Conservation (phyloP, 2,888 invertebrate species). For the Laothoe populi region DNA sequence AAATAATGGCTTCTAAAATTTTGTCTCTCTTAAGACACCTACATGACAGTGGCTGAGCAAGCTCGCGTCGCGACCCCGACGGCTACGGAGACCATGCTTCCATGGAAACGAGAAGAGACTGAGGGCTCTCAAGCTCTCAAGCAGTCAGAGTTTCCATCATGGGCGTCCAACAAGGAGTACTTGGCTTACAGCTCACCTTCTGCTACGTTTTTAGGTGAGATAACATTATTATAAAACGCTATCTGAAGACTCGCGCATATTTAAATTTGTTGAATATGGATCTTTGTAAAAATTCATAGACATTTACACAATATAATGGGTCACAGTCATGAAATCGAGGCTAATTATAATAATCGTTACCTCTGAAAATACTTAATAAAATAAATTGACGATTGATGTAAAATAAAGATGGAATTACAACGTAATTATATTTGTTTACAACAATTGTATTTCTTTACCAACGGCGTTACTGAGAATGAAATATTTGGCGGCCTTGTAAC, state of each 20-base stretch:
- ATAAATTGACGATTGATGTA: too few relatives aligned
- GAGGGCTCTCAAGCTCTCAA: constrained; percentile 88
- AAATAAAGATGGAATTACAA: too few relatives aligned
- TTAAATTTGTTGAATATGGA: too few relatives aligned
- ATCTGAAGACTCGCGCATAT: too few relatives aligned
- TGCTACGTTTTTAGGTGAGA: constrained; percentile 93
- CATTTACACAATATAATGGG: too few relatives aligned
- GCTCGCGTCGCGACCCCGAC: constrained; percentile 93
- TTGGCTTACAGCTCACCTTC: constrained; percentile 96
- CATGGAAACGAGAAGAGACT: constrained; percentile 95
- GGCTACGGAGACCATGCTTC: constrained; percentile 94
- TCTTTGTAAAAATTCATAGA: too few relatives aligned
- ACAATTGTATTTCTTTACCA: constrained; percentile 24
- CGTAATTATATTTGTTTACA: background rate
- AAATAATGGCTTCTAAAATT: background rate
- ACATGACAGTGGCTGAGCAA: constrained; percentile 85
- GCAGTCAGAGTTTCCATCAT: constrained; percentile 96
- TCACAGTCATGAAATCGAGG: too few relatives aligned
- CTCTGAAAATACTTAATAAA: too few relatives aligned
- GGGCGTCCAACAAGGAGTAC: constrained; percentile 98
- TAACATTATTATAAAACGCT: background rate
- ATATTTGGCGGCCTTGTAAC: constrained; percentile 24
- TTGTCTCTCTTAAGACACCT: constrained; percentile 58
- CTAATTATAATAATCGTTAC: too few relatives aligned
- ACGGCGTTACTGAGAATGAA: constrained; percentile 29